Conservation (phyloP, 2,888 invertebrate species). For the Ophonus ardosiacus region DNA sequence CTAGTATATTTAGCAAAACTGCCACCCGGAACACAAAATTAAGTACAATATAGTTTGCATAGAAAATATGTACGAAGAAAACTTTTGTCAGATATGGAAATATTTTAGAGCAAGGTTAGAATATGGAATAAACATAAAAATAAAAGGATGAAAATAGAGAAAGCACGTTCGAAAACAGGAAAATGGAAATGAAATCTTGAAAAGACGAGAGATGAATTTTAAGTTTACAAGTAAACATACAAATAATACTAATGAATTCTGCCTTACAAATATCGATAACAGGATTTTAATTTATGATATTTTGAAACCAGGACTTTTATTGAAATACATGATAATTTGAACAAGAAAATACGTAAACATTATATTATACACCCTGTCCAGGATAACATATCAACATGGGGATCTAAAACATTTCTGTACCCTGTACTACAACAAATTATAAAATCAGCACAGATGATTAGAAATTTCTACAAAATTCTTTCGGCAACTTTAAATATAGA, state of each 20-base stretch:
- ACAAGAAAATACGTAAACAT: background rate
- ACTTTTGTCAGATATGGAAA: background rate
- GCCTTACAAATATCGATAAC: background rate
- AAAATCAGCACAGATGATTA: too few relatives aligned
- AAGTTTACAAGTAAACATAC: background rate
- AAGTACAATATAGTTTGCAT: background rate
- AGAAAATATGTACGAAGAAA: background rate
- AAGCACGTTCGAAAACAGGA: background rate
- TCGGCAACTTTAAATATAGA: too few relatives aligned
- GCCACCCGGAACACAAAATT: background rate
- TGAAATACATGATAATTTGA: background rate
- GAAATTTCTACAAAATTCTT: too few relatives aligned
- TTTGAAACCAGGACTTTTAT: background rate
- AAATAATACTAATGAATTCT: background rate
- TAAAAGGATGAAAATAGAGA: slow-evolving; percentile 3
- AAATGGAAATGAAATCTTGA: background rate
- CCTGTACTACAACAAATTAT: too few relatives aligned
- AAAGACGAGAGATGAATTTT: slow-evolving; percentile 6
- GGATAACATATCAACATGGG: too few relatives aligned
- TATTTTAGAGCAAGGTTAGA: background rate
- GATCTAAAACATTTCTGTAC: too few relatives aligned
- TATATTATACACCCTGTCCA: too few relatives aligned
- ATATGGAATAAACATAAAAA: background rate
- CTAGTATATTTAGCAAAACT: too few relatives aligned
- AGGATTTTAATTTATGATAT: background rate